Base-by-base conservation (phyloP, 1,140 invertebrate species). In the Helicoverpa armigera region DNA sequence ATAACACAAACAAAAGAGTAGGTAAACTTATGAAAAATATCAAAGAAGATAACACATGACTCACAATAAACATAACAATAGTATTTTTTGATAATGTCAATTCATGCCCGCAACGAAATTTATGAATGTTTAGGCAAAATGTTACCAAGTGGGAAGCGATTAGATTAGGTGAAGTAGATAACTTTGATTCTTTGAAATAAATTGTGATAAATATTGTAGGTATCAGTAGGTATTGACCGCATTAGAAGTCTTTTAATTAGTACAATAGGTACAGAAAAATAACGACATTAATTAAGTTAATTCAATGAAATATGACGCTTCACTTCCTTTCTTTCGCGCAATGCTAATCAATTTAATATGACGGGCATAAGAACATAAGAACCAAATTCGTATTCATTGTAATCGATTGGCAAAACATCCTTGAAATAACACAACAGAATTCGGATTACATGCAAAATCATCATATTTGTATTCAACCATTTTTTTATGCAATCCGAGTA, bases 401-500 rank as follows among this genome's bases (percentile, higher is more conserved):
- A 73, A 13, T 54, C 35, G 50, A 73, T 73, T 73, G 43, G 13
- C 29, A 23, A 75, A 61, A 61, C 35, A 75, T 60, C 58, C 72
- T 75, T 48, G 72, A 48, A 75, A 60, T 12, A 75, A 61, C 13
- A 58, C 29, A 74, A 74, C 72, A 74, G 10, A 74, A 60, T 58
- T 74, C 13, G n/a, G 54, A 58, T 74, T 58, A 74, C 70, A 16
- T 70, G 10, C 50, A 70, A 70, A n/a, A 23, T 70, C 16, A 14
- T 11, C 12, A 51, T 53, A 23, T 53, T 72, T 29, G 48, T 51
- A 31, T 31, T 31, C 12, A 72, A n/a, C 18, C 14, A 48, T 72
- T 53, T 31, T 23, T 72, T 72, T 50, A 50, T 48, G 43, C 43
- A 69, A 50, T 69, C n/a, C 3, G 35, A 48, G 50, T 50, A n/a